Conservation (phyloP, 2,113 vertebrate species). For the Ailurus styani region DNA sequence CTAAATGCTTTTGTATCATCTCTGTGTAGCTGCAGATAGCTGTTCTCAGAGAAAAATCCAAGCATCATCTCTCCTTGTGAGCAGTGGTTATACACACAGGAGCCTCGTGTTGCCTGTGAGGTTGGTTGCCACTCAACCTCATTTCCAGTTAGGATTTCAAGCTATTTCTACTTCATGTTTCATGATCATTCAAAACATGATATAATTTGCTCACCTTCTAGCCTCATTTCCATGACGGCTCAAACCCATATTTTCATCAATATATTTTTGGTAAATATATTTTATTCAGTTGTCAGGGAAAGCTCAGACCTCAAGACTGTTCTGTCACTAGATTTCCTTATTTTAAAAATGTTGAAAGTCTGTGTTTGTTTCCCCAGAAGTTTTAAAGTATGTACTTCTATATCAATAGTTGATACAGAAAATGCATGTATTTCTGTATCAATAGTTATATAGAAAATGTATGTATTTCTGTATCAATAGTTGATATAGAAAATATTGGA, state of each 20-base stretch:
- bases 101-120: no score
- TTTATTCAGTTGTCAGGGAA: not conserved
- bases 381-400: not conserved
- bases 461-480: not conserved
- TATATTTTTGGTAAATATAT: not conserved
- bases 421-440: not conserved
- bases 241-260: not conserved
- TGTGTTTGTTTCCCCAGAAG: not conserved
- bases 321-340: not conserved
- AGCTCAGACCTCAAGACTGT: not conserved
- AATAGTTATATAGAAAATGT: not conserved
- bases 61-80: no score
- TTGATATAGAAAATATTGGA: not conserved
- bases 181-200: not conserved
- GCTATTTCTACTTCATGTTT: not conserved
- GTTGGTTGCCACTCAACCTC: not conserved
- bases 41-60: rapidly evolving
- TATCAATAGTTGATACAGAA: not conserved
- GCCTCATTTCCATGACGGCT: not conserved
- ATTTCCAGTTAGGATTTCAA: not conserved
- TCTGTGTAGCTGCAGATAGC: no score
- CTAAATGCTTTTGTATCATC: no score
- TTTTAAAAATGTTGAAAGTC: not conserved
- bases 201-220: not conserved
- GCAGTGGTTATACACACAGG: not conserved